Evolutionary conservation across 2,888 invertebrate species (phyloP).

Genomic region (Lysandra bellargus): DNA sequence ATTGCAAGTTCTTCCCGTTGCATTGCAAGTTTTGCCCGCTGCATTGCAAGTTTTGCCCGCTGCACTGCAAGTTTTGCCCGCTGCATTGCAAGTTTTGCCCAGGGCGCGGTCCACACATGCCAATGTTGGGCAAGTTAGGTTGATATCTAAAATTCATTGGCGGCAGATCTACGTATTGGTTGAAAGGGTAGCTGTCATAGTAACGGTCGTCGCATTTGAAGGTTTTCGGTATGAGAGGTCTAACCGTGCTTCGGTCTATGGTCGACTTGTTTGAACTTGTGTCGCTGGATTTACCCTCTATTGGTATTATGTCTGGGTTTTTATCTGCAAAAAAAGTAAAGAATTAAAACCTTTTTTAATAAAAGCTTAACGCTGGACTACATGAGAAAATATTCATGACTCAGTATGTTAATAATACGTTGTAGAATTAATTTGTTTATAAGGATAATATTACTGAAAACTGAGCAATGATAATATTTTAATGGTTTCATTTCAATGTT

Average conservation of each 20-base stretch:
- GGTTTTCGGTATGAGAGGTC: conserved; percentile 63
- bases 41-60: conserved; percentile 40
- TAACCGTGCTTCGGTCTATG: conserved; percentile 65
- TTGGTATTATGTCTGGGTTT: conserved; percentile 75
- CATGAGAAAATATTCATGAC: neutral
- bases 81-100: conserved; percentile 54
- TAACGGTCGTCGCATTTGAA: conserved; percentile 71
- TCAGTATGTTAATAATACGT: too few species aligned
- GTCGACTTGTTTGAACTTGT: conserved; percentile 72
- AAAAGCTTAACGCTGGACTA: neutral
- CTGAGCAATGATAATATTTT: too few species aligned
- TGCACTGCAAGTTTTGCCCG: conserved; percentile 54
- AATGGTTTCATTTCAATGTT: too few species aligned
- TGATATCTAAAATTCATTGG: conserved; percentile 53
- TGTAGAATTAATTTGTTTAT: too few species aligned
- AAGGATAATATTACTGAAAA: too few species aligned
- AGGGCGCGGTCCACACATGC: conserved; percentile 1
- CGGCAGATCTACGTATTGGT: conserved; percentile 65
- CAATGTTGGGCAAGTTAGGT: conserved; percentile 48
- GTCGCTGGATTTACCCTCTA: conserved; percentile 74
- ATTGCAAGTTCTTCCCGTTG: conserved; percentile 35
- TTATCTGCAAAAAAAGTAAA: conserved; percentile 57
- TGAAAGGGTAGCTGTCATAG: conserved; percentile 65
- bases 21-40: conserved; percentile 40
- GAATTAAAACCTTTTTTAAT: neutral